phyloP scores from a whole-genome alignment of 2,888 invertebrate genomes.

The Cotesia congregata region DNA sequence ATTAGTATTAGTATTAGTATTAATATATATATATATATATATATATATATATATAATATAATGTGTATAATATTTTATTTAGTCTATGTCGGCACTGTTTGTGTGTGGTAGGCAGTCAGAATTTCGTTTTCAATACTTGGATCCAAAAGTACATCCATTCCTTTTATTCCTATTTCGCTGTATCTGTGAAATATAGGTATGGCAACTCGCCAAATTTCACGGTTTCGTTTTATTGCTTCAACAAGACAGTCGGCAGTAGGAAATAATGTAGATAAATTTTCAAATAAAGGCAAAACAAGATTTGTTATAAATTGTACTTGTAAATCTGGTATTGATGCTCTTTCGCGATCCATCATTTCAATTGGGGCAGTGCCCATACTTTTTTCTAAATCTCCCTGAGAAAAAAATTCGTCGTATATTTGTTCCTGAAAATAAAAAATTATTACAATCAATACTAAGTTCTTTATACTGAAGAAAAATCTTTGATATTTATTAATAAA shows the following conservation, averaged over 20 bases:
- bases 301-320: conserved; percentile 80
- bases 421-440: conserved; percentile 73
- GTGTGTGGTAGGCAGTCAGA: conserved; percentile 34
- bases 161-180: conserved; percentile 55
- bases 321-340: conserved; percentile 85
- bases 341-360: conserved; percentile 86
- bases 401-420: conserved; percentile 88
- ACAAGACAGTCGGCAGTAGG: conserved; percentile 71
- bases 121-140: conserved; percentile 60
- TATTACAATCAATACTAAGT: neutral
- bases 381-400: conserved; percentile 88
- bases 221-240: conserved; percentile 73
- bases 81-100: conserved; percentile 22
- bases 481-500: too few relatives aligned
- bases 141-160: conserved; percentile 60
- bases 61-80: neutral
- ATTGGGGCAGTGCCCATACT: conserved; percentile 81
- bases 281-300: conserved; percentile 73
- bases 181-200: conserved; percentile 66
- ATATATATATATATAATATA: neutral
- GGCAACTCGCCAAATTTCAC: conserved; percentile 75
- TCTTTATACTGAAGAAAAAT: too few relatives aligned
- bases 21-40: neutral
- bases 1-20: neutral
- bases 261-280: conserved; percentile 72